phyloP scores from a whole-genome alignment of 23 tunicate species.

The Styela clava region DNA sequence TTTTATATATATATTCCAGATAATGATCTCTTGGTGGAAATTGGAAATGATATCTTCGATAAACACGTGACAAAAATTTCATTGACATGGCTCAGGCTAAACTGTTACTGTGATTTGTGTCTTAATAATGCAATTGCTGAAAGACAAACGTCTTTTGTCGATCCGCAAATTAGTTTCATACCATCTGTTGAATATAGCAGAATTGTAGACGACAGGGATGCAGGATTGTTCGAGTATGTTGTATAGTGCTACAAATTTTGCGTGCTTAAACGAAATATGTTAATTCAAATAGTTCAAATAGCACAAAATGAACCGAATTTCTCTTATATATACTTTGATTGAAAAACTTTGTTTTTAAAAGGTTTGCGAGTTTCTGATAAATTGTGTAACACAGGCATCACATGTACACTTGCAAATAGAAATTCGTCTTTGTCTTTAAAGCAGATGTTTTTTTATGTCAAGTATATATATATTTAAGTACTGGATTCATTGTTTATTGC shows the following conservation, averaged over 20 bases:
- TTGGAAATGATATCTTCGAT: background rate
- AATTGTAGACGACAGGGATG: background rate
- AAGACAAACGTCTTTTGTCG: background rate
- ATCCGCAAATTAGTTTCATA: background rate
- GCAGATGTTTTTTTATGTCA: no score
- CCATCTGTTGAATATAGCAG: slow-evolving; percentile 5
- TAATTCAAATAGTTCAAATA: no score
- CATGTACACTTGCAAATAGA: no score
- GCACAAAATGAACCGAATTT: no score
- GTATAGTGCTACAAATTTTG: background rate
- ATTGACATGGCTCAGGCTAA: background rate
- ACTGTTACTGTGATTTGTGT: background rate
- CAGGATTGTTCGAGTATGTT: background rate
- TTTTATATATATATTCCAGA: no score
- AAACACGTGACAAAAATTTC: background rate
- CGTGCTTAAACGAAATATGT: background rate
- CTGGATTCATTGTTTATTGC: no score
- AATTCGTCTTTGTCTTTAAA: no score
- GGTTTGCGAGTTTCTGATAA: no score
- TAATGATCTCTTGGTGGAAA: background rate
- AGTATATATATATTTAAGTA: no score
- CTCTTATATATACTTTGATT: no score
- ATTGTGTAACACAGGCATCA: no score
- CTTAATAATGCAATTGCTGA: background rate
- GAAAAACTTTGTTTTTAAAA: no score